These are phyloP conservation scores for Nasonia longicornis DNA, from an alignment of 1,140 invertebrate genomes.

Conservation along the genomic window DNA sequence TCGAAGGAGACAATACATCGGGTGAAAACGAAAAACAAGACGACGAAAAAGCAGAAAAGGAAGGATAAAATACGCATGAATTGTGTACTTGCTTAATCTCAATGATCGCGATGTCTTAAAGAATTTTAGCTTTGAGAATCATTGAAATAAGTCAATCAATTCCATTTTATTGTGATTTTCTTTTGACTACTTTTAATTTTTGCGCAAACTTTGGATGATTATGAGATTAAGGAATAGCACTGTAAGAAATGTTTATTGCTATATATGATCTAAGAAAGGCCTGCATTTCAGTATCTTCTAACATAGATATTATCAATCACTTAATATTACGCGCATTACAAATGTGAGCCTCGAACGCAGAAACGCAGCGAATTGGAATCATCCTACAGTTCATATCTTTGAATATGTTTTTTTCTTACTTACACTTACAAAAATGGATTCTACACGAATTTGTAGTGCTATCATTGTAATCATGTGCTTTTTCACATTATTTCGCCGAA, in stretches of 20 bases:
- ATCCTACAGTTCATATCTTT: slow-evolving; percentile 37
- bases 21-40: slow-evolving; percentile 64
- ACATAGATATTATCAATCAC: slow-evolving; percentile 34
- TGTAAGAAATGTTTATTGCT: slow-evolving; percentile 22
- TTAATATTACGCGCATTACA: slow-evolving; percentile 28
- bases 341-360: slow-evolving; percentile 23
- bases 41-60: slow-evolving; percentile 64
- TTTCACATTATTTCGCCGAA: slow-evolving; percentile 35
- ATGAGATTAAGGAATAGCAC: slow-evolving; percentile 41
- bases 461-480: slow-evolving; percentile 40
- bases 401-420: slow-evolving; percentile 25
- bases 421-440: slow-evolving; percentile 24
- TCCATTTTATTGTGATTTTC: slow-evolving; percentile 17
- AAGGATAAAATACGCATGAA: slow-evolving; percentile 55
- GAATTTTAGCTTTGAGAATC: slow-evolving; percentile 5
- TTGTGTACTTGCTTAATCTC: slow-evolving; percentile 43
- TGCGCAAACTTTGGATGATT: slow-evolving; percentile 18
- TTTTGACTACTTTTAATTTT: slow-evolving; percentile 19
- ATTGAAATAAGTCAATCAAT: slow-evolving; percentile 13
- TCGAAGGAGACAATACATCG: slow-evolving; percentile 61
- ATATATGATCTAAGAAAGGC: slow-evolving; percentile 16
- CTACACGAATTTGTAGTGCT: slow-evolving; percentile 35
- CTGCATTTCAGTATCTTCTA: slow-evolving; percentile 31
- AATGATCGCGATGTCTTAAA: slow-evolving; percentile 19
- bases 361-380: slow-evolving; percentile 5